Evolutionary conservation across 2,113 vertebrate species (phyloP).

Genomic region (Galemys pyrenaicus): DNA sequence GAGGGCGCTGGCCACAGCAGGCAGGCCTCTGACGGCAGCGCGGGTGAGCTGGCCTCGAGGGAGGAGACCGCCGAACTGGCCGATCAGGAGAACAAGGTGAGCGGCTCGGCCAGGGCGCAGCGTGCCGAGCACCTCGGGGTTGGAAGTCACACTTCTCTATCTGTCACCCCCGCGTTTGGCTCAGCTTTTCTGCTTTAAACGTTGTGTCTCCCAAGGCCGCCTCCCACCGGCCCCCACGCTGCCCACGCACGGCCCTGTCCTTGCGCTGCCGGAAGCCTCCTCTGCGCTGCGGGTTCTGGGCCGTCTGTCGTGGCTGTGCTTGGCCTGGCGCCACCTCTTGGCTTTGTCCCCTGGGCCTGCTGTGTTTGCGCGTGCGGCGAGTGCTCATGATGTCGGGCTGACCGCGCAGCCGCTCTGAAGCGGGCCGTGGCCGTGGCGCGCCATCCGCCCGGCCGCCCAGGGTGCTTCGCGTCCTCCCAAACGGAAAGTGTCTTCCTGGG

Average conservation of each 20-base stretch:
- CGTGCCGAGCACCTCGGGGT: accelerated
- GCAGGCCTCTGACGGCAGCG: conserved; percentile 93
- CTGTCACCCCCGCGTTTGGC: background rate
- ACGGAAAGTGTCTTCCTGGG: background rate
- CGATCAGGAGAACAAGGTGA: conserved; percentile 93
- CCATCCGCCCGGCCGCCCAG: too few species aligned
- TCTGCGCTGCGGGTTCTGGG: accelerated
- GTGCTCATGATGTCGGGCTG: accelerated
- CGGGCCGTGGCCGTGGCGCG: too few species aligned
- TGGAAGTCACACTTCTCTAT: accelerated
- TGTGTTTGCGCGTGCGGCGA: background rate
- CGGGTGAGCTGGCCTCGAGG: conserved; percentile 90
- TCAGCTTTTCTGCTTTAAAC: background rate
- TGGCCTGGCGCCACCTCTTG: background rate
- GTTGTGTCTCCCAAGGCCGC: background rate
- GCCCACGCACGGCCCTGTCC: too few species aligned
- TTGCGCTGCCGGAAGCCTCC: too few species aligned
- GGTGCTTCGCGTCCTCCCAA: background rate
- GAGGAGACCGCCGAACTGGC: conserved; percentile 89
- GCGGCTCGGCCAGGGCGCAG: accelerated
- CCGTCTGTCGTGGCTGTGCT: accelerated
- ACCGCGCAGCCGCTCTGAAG: accelerated
- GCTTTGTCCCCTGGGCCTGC: background rate
- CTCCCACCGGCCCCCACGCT: too few species aligned
- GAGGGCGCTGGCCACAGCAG: conserved; percentile 91